A percentile compares a stretch with the other conserved stretches of the same genome.
These are phyloP conservation scores for Loripinus fragilis DNA, from an alignment of 2,888 invertebrate genomes.

Conservation along the genomic window DNA sequence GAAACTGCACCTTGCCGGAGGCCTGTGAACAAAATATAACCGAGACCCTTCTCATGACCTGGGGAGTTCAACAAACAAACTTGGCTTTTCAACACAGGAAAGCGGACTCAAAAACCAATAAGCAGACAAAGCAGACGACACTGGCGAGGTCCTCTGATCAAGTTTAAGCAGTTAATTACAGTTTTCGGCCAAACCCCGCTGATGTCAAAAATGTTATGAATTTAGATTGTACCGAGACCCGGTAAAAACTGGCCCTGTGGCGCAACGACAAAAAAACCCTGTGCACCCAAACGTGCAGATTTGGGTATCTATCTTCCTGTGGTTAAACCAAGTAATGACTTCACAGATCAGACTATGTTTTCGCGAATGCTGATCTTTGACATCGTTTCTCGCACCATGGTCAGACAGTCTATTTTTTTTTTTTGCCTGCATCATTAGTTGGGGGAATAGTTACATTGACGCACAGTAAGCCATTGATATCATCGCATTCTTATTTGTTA, in stretches of 20 bases:
- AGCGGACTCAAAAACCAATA: background rate
- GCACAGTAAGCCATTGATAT: constrained; percentile 14
- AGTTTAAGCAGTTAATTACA: constrained; percentile 20
- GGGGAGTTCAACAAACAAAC: constrained; percentile 16
- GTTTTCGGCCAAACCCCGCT: constrained; percentile 9
- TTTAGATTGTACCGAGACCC: no score
- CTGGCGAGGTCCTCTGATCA: background rate
- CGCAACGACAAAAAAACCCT: no score
- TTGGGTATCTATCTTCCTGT: no score
- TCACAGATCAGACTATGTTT: no score
- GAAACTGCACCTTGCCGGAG: background rate
- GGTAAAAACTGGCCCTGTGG: no score
- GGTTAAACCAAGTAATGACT: no score
- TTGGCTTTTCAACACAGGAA: background rate
- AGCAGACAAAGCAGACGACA: constrained; percentile 7
- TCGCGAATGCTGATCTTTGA: no score
- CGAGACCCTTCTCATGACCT: constrained; percentile 14
- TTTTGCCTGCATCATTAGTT: no score
- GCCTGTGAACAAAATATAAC: constrained; percentile 11
- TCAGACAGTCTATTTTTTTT: no score
- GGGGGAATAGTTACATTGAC: constrained; percentile 10
- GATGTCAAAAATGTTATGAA: constrained; percentile 21
- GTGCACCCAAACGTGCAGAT: no score
- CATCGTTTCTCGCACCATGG: no score
- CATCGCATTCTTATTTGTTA: constrained; percentile 3